Evolutionary conservation across 2,797 vertebrate genomes (phyloP).

Genomic region (Artibeus lituratus): DNA sequence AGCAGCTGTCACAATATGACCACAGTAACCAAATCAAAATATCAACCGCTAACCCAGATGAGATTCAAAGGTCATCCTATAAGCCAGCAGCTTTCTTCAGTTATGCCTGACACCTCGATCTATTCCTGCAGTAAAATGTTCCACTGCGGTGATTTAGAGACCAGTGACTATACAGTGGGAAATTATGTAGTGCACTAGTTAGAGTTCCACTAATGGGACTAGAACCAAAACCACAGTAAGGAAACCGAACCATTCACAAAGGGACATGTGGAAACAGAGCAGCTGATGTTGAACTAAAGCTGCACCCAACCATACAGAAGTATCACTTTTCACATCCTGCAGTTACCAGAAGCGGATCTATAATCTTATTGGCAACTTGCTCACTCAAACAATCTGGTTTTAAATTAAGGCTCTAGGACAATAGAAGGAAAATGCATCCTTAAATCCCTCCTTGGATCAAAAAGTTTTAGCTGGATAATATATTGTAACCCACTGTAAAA

Average conservation of each 20-base stretch:
- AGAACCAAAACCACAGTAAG: conserved; percentile 51
- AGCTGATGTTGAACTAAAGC: not conserved
- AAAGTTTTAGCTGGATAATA: not conserved
- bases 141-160: conserved; percentile 49
- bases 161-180: not conserved
- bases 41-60: conserved; percentile 79
- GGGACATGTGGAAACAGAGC: conserved; percentile 13
- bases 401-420: not conserved
- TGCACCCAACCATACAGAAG: not conserved
- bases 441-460: not conserved
- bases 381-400: conserved; percentile 5
- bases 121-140: conserved; percentile 70
- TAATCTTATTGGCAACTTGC: not conserved
- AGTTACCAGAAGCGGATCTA: not conserved
- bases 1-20: conserved; percentile 80
- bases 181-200: conserved; percentile 1
- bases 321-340: conserved; percentile 37
- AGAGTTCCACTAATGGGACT: not conserved
- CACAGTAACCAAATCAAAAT: conserved; percentile 80
- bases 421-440: conserved; percentile 1
- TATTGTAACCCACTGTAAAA: not conserved
- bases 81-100: conserved; percentile 78
- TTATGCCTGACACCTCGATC: conserved; percentile 55
- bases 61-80: conserved; percentile 79
- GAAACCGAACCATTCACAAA: conserved; percentile 37